Conservation (phyloP, 1,140 invertebrate species). For the Penaeus japonicus region DNA sequence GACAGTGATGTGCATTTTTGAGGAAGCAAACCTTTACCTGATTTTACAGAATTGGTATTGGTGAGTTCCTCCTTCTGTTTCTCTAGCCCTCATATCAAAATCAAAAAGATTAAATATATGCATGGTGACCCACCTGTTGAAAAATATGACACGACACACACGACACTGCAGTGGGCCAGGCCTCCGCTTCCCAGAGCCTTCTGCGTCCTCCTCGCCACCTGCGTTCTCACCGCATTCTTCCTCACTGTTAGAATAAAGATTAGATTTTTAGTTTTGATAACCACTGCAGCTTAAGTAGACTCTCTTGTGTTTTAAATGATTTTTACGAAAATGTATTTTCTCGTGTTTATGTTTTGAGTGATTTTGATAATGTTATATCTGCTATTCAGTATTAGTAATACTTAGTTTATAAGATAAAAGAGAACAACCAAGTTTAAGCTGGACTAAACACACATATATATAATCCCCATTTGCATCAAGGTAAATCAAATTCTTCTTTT, state of each 20-base stretch:
- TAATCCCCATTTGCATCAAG: neutral
- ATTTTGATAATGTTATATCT: too few species aligned
- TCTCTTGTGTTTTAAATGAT: too few species aligned
- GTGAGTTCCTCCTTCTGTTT: neutral
- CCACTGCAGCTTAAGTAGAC: too few species aligned
- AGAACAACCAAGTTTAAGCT: too few species aligned
- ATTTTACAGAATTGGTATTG: neutral
- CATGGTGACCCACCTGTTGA: constrained; percentile 15
- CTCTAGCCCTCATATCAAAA: too few species aligned
- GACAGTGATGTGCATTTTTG: too few species aligned
- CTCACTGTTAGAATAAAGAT: neutral
- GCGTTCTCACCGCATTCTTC: constrained; percentile 3
- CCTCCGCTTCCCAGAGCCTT: constrained; percentile 25
- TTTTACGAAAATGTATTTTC: too few species aligned
- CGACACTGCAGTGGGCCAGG: constrained; percentile 42
- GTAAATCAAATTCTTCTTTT: neutral
- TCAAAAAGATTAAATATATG: neutral
- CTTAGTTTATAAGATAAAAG: too few species aligned
- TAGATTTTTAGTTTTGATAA: too few species aligned
- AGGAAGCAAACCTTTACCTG: too few species aligned
- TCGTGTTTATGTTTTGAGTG: too few species aligned
- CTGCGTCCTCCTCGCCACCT: neutral
- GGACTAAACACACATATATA: neutral
- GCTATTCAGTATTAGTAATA: too few species aligned
- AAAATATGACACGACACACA: constrained; percentile 35